Evolutionary conservation across 1,140 invertebrate species (phyloP).

Genomic region (Nephotettix cincticeps): DNA sequence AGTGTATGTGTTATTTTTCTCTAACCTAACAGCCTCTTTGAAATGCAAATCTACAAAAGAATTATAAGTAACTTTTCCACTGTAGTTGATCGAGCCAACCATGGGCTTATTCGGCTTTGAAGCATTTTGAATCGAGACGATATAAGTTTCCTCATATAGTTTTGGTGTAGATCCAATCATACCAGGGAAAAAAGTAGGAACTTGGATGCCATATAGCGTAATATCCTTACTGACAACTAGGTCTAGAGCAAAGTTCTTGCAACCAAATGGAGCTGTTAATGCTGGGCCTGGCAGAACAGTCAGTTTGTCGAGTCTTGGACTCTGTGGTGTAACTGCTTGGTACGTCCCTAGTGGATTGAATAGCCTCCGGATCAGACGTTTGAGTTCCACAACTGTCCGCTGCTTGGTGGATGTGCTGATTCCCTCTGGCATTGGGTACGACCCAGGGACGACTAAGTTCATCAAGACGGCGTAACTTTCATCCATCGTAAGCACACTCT

Average conservation of each 20-base stretch:
- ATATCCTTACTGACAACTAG: conserved; percentile 6
- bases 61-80: conserved; percentile 20
- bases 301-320: conserved; percentile 10
- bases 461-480: conserved; percentile 26
- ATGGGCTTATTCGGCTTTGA: conserved; percentile 1
- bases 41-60: conserved; percentile 13
- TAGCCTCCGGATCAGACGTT: neutral
- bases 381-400: neutral
- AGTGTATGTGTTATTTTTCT: conserved; percentile 23
- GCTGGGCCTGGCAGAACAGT: conserved; percentile 2
- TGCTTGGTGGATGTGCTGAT: neutral
- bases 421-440: conserved; percentile 26
- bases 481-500: conserved; percentile 26
- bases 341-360: conserved; percentile 19
- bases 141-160: conserved; percentile 25
- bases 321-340: neutral
- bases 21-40: conserved; percentile 22
- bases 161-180: neutral
- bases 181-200: conserved; percentile 19
- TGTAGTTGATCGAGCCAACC: neutral
- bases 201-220: conserved; percentile 22
- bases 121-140: conserved; percentile 22
- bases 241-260: conserved; percentile 26
- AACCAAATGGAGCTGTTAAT: neutral
- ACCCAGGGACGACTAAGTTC: conserved; percentile 21